These are phyloP conservation scores for Phylloscopus trochilus DNA, from an alignment of 2,113 vertebrate genomes.

Conservation along the genomic window DNA sequence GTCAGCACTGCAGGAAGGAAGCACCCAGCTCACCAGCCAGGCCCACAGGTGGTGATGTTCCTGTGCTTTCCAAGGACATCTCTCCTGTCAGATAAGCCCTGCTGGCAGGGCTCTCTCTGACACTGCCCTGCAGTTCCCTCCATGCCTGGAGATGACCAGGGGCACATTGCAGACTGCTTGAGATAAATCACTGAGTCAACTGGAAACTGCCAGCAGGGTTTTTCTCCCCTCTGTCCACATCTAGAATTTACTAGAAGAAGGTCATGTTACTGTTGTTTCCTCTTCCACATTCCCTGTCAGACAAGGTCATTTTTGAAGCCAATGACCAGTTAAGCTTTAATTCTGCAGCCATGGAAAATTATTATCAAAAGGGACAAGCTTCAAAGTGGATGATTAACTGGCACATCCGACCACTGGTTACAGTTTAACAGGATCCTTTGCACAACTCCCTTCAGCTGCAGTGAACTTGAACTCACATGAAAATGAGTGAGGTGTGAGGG, in stretches of 20 bases:
- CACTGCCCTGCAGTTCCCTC: not conserved
- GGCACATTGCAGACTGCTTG: not conserved
- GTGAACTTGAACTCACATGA: not conserved
- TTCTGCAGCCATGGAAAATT: conserved; percentile 57
- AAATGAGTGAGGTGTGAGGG: not conserved
- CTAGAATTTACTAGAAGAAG: conserved; percentile 7
- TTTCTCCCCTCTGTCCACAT: not conserved
- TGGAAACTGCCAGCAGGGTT: not conserved
- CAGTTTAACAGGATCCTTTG: conserved; percentile 37
- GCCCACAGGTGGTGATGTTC: not conserved
- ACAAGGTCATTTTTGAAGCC: conserved; percentile 57
- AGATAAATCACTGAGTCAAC: not conserved
- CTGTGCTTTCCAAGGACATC: not conserved
- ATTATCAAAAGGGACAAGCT: conserved; percentile 56
- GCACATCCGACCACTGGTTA: conserved; percentile 34
- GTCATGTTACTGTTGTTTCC: conserved; percentile 49
- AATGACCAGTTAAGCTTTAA: conserved; percentile 54
- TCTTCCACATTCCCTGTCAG: conserved; percentile 51
- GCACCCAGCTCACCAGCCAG: not conserved
- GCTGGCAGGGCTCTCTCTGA: not conserved
- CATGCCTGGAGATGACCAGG: accelerated
- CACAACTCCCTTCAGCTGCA: not conserved
- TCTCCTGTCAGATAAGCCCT: not conserved
- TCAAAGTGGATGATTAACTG: conserved; percentile 56
- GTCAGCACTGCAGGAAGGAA: not conserved